These are phyloP conservation scores for Brachypterus glaber DNA, from an alignment of 2,888 invertebrate genomes.

Conservation along the genomic window DNA sequence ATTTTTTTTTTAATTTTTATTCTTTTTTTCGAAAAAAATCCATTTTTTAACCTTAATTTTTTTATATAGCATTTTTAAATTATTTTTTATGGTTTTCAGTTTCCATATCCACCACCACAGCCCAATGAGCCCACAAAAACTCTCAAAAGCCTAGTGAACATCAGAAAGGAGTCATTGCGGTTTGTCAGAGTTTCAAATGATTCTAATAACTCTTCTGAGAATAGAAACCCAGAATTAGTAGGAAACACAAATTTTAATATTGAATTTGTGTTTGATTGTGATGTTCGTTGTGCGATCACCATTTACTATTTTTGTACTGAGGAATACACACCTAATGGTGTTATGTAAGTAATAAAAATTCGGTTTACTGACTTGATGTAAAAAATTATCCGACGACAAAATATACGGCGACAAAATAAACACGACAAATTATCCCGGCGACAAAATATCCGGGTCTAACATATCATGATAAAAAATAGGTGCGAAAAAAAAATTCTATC, in stretches of 20 bases:
- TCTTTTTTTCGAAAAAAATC: too few species aligned
- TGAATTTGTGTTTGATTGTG: conserved; percentile 96
- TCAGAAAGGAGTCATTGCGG: conserved; percentile 90
- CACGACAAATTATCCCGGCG: too few species aligned
- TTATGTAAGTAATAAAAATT: conserved; percentile 54
- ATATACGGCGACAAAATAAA: too few species aligned
- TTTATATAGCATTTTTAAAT: not conserved
- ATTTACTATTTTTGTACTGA: conserved; percentile 94
- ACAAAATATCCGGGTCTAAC: too few species aligned
- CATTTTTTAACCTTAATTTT: not conserved
- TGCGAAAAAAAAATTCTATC: too few species aligned
- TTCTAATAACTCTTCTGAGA: conserved; percentile 48
- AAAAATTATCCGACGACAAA: too few species aligned
- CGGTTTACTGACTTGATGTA: conserved; percentile 5
- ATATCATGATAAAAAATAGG: too few species aligned
- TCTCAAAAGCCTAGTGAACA: conserved; percentile 89
- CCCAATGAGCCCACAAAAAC: conserved; percentile 97
- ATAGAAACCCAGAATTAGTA: conserved; percentile 51
- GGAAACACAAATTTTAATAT: conserved; percentile 75
- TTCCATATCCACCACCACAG: conserved; percentile 94
- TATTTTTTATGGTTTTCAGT: conserved; percentile 48
- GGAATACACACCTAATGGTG: conserved; percentile 76
- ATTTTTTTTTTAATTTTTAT: too few species aligned
- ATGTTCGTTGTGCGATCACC: conserved; percentile 88
- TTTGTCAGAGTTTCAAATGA: conserved; percentile 70